These are phyloP conservation scores for Saturnia pavonia DNA, from an alignment of 2,888 invertebrate species.

Conservation along the genomic window DNA sequence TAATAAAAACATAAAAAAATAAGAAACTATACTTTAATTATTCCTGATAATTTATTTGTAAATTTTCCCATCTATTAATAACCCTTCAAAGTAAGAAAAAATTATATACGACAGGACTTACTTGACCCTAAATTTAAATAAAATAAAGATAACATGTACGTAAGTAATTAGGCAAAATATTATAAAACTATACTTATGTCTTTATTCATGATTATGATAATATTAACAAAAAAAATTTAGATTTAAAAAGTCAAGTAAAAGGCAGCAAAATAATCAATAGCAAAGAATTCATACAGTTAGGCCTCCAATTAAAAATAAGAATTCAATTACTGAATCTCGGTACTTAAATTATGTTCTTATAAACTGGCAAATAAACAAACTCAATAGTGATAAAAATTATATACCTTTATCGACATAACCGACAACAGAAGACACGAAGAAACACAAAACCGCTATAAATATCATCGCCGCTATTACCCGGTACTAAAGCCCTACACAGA, in stretches of 20 bases:
- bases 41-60: too few relatives aligned
- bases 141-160: too few relatives aligned
- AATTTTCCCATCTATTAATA: too few relatives aligned
- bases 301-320: neutral
- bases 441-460: conserved; percentile 43
- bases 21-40: neutral
- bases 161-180: too few relatives aligned
- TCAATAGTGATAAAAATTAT: conserved; percentile 21
- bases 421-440: conserved; percentile 51
- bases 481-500: conserved; percentile 44
- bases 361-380: neutral
- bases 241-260: neutral
- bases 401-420: conserved; percentile 64
- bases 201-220: too few relatives aligned
- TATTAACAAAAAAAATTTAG: too few relatives aligned
- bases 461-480: conserved; percentile 54
- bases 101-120: too few relatives aligned
- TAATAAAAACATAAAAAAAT: conserved; percentile 32
- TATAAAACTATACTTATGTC: too few relatives aligned
- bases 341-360: neutral
- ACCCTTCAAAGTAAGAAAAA: too few relatives aligned
- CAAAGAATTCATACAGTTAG: neutral
- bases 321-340: neutral
- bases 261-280: neutral
- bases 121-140: too few relatives aligned